These are phyloP conservation scores for Venturia canescens DNA, from an alignment of 1,140 invertebrate genomes.

Conservation along the genomic window DNA sequence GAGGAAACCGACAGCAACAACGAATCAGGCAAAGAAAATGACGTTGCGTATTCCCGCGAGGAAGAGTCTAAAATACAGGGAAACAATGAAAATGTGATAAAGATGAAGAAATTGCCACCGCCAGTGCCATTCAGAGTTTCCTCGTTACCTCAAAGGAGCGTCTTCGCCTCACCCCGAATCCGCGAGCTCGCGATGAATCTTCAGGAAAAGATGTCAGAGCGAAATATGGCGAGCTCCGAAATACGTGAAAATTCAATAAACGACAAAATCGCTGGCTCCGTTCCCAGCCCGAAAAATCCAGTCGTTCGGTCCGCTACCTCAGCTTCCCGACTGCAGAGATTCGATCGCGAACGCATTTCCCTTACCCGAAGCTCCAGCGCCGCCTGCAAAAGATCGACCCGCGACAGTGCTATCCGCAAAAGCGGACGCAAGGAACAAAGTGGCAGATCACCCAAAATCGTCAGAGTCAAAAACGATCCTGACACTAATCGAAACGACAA, in stretches of 20 bases:
- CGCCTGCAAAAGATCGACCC: conserved; percentile 43
- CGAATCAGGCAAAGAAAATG: conserved; percentile 34
- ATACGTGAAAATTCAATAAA: conserved; percentile 10
- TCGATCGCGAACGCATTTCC: conserved; percentile 39
- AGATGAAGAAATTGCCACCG: conserved; percentile 29
- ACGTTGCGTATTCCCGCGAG: neutral
- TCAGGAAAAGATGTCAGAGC: conserved; percentile 60
- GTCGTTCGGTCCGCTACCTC: conserved; percentile 29
- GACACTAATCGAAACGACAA: conserved; percentile 44
- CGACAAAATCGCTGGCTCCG: conserved; percentile 6
- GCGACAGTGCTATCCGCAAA: conserved; percentile 41
- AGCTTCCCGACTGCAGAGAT: conserved; percentile 28
- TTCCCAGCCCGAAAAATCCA: neutral
- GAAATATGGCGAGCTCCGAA: conserved; percentile 16
- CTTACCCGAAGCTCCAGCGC: conserved; percentile 36
- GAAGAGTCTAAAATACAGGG: neutral
- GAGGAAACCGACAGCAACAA: conserved; percentile 11
- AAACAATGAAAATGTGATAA: conserved; percentile 22
- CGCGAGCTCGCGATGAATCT: conserved; percentile 57
- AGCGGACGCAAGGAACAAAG: conserved; percentile 41
- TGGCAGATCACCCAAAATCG: conserved; percentile 48
- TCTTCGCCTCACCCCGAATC: conserved; percentile 59
- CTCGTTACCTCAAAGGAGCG: conserved; percentile 52
- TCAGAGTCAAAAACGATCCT: conserved; percentile 47
- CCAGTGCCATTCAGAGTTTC: conserved; percentile 37